Percentiles rank a stretch among this genome's conserved stretches.
Evolutionary conservation across 2,113 vertebrate genomes (phyloP).

Genomic region (Nycticorax nycticorax): DNA sequence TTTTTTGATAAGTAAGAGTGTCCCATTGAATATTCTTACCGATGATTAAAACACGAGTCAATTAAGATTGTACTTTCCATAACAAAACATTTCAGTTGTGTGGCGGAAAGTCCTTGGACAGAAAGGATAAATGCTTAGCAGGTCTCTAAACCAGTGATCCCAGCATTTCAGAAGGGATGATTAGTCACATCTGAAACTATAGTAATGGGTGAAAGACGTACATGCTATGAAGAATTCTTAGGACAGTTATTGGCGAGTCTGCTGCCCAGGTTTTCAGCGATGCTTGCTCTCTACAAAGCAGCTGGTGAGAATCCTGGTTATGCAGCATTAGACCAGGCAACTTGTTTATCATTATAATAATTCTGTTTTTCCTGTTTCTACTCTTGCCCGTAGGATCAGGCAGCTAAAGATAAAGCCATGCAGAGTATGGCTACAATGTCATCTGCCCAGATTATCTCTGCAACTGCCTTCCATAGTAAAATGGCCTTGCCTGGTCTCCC

Average conservation of each 20-base stretch:
- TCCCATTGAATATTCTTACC: not conserved
- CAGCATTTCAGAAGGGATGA: not conserved
- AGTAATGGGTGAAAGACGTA: not conserved
- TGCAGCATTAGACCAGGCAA: not conserved
- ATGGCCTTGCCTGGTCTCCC: constrained; percentile 86
- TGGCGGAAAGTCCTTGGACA: not conserved
- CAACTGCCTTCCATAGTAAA: constrained; percentile 92
- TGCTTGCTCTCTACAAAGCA: not conserved
- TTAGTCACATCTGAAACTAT: not conserved
- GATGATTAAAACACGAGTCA: not conserved
- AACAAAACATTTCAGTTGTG: not conserved
- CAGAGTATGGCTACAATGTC: constrained; percentile 97
- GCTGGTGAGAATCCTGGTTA: not conserved
- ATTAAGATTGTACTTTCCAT: not conserved
- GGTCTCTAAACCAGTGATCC: not conserved
- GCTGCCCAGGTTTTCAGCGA: not conserved
- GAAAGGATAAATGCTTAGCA: not conserved
- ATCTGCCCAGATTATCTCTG: constrained; percentile 94
- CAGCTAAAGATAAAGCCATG: constrained; percentile 95
- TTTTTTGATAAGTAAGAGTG: not conserved
- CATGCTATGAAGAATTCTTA: not conserved
- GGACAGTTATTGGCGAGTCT: not conserved
- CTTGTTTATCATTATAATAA: not conserved
- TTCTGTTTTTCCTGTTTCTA: not conserved
- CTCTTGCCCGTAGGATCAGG: constrained; percentile 86